phyloP scores from a whole-genome alignment of 2,113 vertebrate genomes.

The Hemichromis elongatus region DNA sequence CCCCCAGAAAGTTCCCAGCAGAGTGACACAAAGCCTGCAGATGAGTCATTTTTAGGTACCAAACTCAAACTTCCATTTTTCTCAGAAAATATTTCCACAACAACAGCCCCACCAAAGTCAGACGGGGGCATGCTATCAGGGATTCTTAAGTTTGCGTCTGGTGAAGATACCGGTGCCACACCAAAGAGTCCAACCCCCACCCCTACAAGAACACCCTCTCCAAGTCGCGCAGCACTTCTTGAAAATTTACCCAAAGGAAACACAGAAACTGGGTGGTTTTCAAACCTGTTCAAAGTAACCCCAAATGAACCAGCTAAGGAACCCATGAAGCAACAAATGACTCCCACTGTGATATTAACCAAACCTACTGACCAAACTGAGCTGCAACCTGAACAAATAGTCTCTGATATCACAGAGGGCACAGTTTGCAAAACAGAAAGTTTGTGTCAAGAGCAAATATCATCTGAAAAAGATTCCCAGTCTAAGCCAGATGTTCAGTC shows the following conservation, averaged over 20 bases:
- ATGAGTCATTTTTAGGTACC: constrained; percentile 70
- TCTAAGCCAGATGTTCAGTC: not conserved
- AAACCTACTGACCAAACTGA: constrained; percentile 36
- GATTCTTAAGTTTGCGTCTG: constrained; percentile 70
- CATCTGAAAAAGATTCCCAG: not conserved
- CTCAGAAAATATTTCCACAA: constrained; percentile 56
- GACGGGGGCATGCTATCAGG: constrained; percentile 70
- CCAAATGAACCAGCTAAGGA: constrained; percentile 58
- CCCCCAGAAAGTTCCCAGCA: constrained; percentile 57
- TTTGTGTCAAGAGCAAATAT: not conserved
- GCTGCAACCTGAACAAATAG: not conserved
- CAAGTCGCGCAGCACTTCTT: constrained; percentile 53
- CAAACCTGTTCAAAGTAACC: constrained; percentile 74
- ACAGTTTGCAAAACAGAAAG: not conserved
- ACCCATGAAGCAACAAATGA: constrained; percentile 10
- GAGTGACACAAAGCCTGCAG: constrained; percentile 50
- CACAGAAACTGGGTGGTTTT: constrained; percentile 76
- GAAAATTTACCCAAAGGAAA: constrained; percentile 72
- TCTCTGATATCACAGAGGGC: not conserved
- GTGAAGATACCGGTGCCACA: constrained; percentile 48
- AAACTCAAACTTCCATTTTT: constrained; percentile 84
- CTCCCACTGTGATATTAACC: constrained; percentile 37
- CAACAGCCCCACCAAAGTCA: constrained; percentile 49
- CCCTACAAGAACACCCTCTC: constrained; percentile 37
- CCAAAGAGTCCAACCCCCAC: constrained; percentile 18